Evolutionary conservation across 37 sponge, comb jelly and placozoan species (phyloP), one percentile per base, ranked within the genome.

Genomic region (Mnemiopsis leidyi): DNA sequence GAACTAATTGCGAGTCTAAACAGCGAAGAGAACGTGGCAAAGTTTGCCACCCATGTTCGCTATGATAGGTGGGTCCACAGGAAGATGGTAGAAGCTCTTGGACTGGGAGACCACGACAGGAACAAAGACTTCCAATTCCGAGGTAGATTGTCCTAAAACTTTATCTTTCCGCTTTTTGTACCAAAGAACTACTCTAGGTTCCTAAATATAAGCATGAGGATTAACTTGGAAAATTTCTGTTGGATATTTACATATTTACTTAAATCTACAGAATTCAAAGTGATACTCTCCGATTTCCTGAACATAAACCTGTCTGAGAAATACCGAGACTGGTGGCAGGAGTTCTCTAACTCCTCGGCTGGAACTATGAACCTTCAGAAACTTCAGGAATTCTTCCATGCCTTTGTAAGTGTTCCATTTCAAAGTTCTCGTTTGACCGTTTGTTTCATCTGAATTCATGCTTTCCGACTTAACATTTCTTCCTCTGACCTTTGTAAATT

Each of bases 21-120:
- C 13, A 48, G 61, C 13, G 61, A 48, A 5, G 61, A 48, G 61
- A 71, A n/a, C 20, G 75, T 29, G 75, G 75, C 21, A 23, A 71
- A 28, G 30, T 71, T 71, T 28, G 75, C 75, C 3, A 71, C 75
- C 5, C 75, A 29, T n/a, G 30, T 71, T 28, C 75, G 75, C 3
- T 71, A 71, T 25, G 30, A 71, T 18, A 71, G 75, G n/a, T 71
- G 75, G 75, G 30, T 71, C 75, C 75, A 71, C 75, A 71, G 30
- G n/a, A 71, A 29, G 20, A 48, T 48, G 61, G 61, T 48, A 18
- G 61, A 48, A 13, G 61, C 61, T 48, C 13, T 48, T 5, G n/a
- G n/a, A n/a, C n/a, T n/a, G n/a, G 61, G 61, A 18, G 61, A 48
- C 61, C 5, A 5, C 9, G 61, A 48, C 61, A 5, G 61, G 61